phyloP scores from a whole-genome alignment of 2,797 vertebrate species.

The Vespertilio murinus region DNA sequence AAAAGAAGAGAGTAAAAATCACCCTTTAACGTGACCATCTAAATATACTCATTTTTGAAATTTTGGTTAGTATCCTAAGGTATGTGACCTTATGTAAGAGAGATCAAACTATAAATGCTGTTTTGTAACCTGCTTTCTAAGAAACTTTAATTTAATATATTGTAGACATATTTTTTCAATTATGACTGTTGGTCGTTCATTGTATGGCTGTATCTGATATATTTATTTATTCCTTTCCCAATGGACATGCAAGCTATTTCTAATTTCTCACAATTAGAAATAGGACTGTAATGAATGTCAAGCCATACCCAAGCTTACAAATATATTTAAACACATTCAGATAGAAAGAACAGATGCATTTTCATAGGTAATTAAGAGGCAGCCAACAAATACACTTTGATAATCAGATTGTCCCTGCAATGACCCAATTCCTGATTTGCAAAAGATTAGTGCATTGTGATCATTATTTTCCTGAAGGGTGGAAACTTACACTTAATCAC shows the following conservation, averaged over 20 bases:
- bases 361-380: conserved; percentile 43
- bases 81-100: neutral
- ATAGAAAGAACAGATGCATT: neutral
- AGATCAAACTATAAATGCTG: neutral
- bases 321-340: neutral
- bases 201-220: neutral
- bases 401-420: conserved; percentile 14
- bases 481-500: conserved; percentile 1
- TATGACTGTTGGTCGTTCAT: neutral
- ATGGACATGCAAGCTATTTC: neutral
- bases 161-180: neutral
- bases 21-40: neutral
- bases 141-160: neutral
- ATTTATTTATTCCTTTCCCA: conserved; percentile 4
- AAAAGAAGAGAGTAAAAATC: neutral
- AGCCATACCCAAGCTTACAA: neutral
- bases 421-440: conserved; percentile 7
- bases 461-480: conserved; percentile 45
- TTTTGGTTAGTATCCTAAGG: neutral
- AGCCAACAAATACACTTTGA: neutral
- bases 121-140: neutral
- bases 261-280: conserved; percentile 17
- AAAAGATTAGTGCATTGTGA: conserved; percentile 22
- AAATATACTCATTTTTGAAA: neutral
- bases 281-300: neutral